Evolutionary conservation across 1,140 invertebrate genomes (phyloP), one percentile per base, ranked within the genome.

Genomic region (Zophobas atratus): DNA sequence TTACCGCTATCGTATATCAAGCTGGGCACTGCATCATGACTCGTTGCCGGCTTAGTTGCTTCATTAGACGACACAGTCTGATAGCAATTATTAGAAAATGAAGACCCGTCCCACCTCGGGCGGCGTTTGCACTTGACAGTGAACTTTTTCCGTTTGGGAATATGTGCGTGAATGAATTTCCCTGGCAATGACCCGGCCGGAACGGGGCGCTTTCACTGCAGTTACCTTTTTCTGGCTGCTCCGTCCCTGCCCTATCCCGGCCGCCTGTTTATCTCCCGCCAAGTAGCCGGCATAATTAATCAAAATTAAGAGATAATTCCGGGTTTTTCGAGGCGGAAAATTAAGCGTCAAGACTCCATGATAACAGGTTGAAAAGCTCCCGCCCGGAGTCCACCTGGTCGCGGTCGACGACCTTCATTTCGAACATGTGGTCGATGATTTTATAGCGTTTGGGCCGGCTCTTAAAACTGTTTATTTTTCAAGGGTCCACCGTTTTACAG

Each of bases 391-490:
- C 51, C 71, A 55, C 71, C 71, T 73, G 49, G 70, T 72, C 70
- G 43, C 56, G 74, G 74, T 76, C 74, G 74, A 60, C 56, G 60
- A 76, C 74, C 74, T 76, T 60, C 55, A 49, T 53, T 76, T 63
- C 49, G 74, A 76, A 76, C 74, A 76, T 76, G 60, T 76, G 74
- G 74, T 67, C 74, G 56, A 76, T 76, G 74, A 60, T 76, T 76
- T 76, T 76, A 76, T 38, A 51, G 53, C 73, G 56, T 57, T 56
- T 51, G 41, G 56, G 60, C 32, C 38, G 74, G 49, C 46, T 53
- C 36, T 57, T 63, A 8, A 49, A 76, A 76, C 56, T 67, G 56
- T 76, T 76, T 48, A 75, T 75, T 73, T 73, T 73, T 43, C 6
- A 67, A 67, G 60, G 60, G 39, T 43, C 56, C 36, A 1, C 56